phyloP scores from a whole-genome alignment of 2,113 vertebrate species.

The Ameiurus melas region DNA sequence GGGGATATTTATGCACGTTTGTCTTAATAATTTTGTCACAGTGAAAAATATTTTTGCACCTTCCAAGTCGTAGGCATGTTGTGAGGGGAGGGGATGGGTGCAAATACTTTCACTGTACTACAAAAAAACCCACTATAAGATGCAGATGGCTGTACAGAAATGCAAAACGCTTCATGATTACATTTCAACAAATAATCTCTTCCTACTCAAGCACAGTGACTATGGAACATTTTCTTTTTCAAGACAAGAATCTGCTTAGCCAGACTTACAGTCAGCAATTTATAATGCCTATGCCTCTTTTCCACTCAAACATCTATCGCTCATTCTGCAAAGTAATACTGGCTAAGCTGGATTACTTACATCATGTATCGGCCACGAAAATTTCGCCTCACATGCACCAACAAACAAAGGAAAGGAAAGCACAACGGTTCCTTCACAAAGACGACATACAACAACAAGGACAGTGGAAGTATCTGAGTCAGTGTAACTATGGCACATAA shows the following conservation, averaged over 20 bases:
- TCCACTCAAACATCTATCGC: neutral
- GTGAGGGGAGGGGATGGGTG: no score
- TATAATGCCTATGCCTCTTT: neutral
- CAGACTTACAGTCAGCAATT: neutral
- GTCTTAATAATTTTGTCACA: no score
- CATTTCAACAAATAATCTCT: neutral
- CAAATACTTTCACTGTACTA: neutral
- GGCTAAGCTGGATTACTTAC: constrained; percentile 6
- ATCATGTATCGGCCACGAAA: neutral
- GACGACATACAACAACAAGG: neutral
- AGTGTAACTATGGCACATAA: neutral
- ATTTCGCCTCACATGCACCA: neutral
- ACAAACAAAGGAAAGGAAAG: neutral
- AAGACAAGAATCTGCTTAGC: constrained; percentile 9
- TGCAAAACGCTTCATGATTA: neutral
- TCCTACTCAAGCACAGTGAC: neutral
- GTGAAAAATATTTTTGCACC: no score
- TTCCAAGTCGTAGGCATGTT: no score
- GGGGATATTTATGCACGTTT: no score
- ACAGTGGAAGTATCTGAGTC: neutral
- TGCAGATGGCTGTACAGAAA: neutral
- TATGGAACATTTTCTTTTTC: neutral
- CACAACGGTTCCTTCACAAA: neutral
- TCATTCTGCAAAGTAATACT: neutral
- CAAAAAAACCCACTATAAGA: neutral